Evolutionary conservation across 2,113 vertebrate genomes (phyloP).

Genomic region (Climacteris rufus): DNA sequence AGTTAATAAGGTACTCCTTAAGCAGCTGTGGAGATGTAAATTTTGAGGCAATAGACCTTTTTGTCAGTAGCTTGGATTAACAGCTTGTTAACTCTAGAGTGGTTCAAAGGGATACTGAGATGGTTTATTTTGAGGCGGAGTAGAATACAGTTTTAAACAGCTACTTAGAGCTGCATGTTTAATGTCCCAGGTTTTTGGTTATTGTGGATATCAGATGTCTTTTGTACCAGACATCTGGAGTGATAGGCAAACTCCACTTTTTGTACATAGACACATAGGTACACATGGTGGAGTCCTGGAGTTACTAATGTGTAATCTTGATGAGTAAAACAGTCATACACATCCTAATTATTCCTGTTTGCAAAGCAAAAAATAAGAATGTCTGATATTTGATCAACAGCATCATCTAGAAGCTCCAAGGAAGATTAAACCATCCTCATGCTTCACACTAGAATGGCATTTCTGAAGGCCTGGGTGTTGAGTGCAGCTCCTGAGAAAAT

Average conservation of each 20-base stretch:
- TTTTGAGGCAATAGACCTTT: constrained; percentile 32
- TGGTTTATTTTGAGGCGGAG: not conserved
- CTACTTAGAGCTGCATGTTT: not conserved
- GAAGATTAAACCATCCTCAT: not conserved
- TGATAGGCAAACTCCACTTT: not conserved
- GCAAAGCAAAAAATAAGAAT: not conserved
- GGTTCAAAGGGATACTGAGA: not conserved
- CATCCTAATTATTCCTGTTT: not conserved
- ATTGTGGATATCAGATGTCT: not conserved
- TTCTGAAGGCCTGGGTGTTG: not conserved
- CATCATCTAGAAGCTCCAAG: not conserved
- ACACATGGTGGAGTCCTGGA: not conserved
- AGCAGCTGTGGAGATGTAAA: constrained; percentile 2
- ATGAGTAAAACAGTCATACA: not conserved
- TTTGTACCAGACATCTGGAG: not conserved
- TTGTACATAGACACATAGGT: not conserved
- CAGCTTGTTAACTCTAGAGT: not conserved
- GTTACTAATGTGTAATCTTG: not conserved
- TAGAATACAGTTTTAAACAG: not conserved
- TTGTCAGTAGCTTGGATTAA: not conserved
- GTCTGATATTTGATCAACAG: not conserved
- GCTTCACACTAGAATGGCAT: fast-evolving
- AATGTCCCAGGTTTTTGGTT: not conserved
- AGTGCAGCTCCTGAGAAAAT: not conserved
- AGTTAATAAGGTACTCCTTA: constrained; percentile 3